phyloP scores from a whole-genome alignment of 1,140 invertebrate species.

The Ooceraea biroi region DNA sequence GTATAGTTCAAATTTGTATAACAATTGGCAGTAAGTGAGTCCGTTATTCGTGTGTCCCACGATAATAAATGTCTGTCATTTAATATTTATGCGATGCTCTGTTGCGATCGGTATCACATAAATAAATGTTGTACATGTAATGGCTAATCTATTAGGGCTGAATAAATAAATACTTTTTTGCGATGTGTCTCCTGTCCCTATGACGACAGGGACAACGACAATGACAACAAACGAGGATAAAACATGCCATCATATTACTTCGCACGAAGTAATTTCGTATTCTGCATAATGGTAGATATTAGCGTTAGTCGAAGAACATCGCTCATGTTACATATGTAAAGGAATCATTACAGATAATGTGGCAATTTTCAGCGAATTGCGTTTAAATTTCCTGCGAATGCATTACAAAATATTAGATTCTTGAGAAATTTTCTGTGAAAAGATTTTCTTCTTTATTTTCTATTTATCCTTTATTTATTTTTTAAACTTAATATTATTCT shows the following conservation, averaged over 20 bases:
- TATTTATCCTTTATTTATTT: too few relatives aligned
- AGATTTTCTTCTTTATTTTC: too few relatives aligned
- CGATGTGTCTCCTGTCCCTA: background rate
- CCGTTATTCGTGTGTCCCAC: background rate
- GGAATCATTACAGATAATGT: background rate
- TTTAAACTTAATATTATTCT: too few relatives aligned
- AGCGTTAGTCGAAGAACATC: background rate
- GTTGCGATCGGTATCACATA: background rate
- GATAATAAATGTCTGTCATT: constrained; percentile 5
- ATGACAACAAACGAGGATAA: background rate
- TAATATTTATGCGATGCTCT: background rate
- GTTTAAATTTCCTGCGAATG: background rate
- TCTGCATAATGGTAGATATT: background rate
- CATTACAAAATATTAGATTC: background rate
- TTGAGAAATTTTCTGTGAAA: too few relatives aligned
- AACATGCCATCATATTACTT: background rate
- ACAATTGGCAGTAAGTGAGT: background rate
- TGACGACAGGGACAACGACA: background rate
- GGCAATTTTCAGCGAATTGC: constrained; percentile 2
- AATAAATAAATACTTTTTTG: background rate
- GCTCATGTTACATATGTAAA: background rate
- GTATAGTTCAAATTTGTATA: background rate
- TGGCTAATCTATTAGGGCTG: background rate
- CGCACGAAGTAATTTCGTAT: constrained; percentile 16
- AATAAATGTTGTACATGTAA: background rate